A percentile compares a stretch with the other conserved stretches of the same genome.
Conservation (phyloP, 1,140 invertebrate genomes). For the Drosophila lini region DNA sequence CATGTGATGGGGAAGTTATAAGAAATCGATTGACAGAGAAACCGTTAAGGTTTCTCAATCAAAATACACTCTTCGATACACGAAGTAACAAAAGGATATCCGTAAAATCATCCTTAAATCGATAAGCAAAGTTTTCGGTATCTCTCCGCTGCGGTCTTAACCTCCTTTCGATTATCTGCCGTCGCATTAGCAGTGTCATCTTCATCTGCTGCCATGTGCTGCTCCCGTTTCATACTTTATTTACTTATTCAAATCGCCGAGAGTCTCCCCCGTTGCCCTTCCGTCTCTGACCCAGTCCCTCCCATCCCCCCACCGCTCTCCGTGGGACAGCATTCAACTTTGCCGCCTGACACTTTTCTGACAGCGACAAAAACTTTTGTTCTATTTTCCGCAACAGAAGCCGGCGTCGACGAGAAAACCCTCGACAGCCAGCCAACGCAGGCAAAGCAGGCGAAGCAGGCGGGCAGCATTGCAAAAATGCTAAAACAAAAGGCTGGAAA, state of each 20-base stretch:
- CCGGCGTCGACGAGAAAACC: conserved; percentile 50
- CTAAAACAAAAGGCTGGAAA: conserved; percentile 71
- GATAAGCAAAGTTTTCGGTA: conserved; percentile 17
- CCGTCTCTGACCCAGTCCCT: conserved; percentile 30
- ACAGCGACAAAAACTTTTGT: conserved; percentile 82
- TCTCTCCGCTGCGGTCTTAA: conserved; percentile 31
- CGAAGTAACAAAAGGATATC: not conserved
- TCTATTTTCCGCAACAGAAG: conserved; percentile 70
- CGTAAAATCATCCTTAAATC: not conserved
- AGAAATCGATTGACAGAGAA: not conserved
- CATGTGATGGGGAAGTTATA: conserved; percentile 3
- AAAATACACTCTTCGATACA: no score
- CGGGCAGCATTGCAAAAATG: conserved; percentile 64
- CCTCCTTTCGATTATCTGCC: conserved; percentile 57
- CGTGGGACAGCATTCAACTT: conserved; percentile 70
- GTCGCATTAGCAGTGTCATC: conserved; percentile 71
- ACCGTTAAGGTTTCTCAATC: not conserved
- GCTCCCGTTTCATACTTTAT: conserved; percentile 63
- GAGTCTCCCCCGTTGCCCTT: conserved; percentile 13
- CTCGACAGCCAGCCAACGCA: conserved; percentile 46
- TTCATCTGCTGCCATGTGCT: conserved; percentile 73
- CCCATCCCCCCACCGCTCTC: conserved; percentile 28
- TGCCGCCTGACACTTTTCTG: conserved; percentile 83
- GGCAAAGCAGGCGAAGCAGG: conserved; percentile 26
- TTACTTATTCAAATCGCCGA: conserved; percentile 82